Evolutionary conservation across 2,888 invertebrate species (phyloP), one percentile per base, ranked within the genome.

Genomic region (Parapristionchus giblindavisi): DNA sequence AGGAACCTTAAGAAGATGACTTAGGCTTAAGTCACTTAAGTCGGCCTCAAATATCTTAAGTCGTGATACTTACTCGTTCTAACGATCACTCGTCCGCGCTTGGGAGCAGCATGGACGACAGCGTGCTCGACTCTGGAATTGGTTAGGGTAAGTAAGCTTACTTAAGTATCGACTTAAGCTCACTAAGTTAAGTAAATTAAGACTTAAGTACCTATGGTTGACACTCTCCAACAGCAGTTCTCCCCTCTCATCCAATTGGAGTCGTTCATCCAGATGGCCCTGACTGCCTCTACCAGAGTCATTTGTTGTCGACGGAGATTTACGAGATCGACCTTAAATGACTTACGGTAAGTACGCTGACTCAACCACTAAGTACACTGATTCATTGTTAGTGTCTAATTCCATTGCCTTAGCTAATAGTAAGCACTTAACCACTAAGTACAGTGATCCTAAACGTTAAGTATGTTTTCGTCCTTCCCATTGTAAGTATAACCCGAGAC

Each of bases 221-320:
- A n/a, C 58, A n/a, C 17, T 43, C 11, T 17, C 43, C 8, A 43
- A 43, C 8, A 8, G 43, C 36, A 6, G 36, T 38, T 40, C 61
- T 32, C 36, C 34, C 68, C 68, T 51, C 52, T 68, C 68, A 6
- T 52, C 68, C 27, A 68, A 6, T 52, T 68, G 51, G 3, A 68
- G 36, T 61, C 79, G 77, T 66, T 83, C 83, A 61, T 83, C 83
- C 58, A 83, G 65, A 77, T 82, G 81, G 58, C 83, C 79, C 76
- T 79, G 79, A 72, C 78, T 78, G 54, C 84, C 84, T 1, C 81
- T 75, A 61, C 84, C 84, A 32, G 79, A 79, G 77, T 84, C 84
- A 75, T 83, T 83, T 4, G 84, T 84, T 4, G 84, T 84, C 11
- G 82, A 83, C 11, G 84, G 84, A 27, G 84, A 84, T 75, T 84